A percentile compares a stretch with the other conserved stretches of the same genome.
Conservation (phyloP, 2,888 invertebrate genomes). For the Diplazon laetatorius region DNA sequence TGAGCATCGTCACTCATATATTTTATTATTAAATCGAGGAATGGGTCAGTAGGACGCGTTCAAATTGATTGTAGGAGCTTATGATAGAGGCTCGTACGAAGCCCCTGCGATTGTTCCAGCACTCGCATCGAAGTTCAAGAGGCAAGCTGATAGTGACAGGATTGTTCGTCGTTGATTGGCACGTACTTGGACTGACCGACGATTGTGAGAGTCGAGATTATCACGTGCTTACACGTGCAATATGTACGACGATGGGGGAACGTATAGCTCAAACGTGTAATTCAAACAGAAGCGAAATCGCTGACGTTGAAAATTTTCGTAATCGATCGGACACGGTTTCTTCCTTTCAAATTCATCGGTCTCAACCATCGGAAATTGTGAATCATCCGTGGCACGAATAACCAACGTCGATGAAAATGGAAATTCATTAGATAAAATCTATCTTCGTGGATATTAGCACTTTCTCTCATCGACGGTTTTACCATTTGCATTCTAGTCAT, state of each 20-base stretch:
- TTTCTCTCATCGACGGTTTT: slow-evolving; percentile 48
- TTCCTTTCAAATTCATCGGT: slow-evolving; percentile 47
- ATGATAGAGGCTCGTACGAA: neutral
- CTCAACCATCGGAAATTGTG: slow-evolving; percentile 18
- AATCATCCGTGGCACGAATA: neutral
- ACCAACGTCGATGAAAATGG: slow-evolving; percentile 39
- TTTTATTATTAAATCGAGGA: neutral
- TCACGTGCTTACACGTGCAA: slow-evolving; percentile 1
- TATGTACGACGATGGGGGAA: neutral
- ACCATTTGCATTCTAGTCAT: slow-evolving; percentile 16
- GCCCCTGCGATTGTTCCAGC: neutral
- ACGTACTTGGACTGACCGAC: neutral
- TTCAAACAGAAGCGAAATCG: slow-evolving; percentile 15
- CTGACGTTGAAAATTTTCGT: slow-evolving; percentile 30
- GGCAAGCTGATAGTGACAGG: slow-evolving; percentile 1
- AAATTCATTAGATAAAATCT: slow-evolving; percentile 11
- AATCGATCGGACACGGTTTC: slow-evolving; percentile 52
- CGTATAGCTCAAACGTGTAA: slow-evolving; percentile 38
- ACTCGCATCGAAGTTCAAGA: slow-evolving; percentile 10
- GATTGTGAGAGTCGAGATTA: slow-evolving; percentile 19
- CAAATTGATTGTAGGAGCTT: slow-evolving; percentile 17
- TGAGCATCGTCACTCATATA: too few species aligned
- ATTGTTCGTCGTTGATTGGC: slow-evolving; percentile 22
- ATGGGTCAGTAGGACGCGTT: neutral
- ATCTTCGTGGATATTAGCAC: slow-evolving; percentile 10